Base-by-base conservation (phyloP, 2,113 vertebrate genomes). In the Casuarius casuarius region DNA sequence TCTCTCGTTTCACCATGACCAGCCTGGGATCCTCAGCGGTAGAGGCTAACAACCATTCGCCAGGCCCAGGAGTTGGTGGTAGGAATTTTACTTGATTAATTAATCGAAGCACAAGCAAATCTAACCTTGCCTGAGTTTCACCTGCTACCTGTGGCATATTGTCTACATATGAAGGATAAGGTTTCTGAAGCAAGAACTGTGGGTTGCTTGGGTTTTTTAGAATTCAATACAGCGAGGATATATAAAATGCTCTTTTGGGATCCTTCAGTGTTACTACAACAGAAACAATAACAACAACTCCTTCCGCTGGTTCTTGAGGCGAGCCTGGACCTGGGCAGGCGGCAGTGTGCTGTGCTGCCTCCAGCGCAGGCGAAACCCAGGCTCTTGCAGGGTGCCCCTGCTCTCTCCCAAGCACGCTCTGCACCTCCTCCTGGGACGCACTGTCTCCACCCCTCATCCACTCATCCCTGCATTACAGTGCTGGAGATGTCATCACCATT, bases 331-430 rank as follows among this genome's bases (percentile, higher is more conserved):
- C 22, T 84, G 92, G 82, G 54, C 35, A 3, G 78, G 84, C 61
- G 78, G 66, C 23, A 0, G 4, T 46, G 40, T 86, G 94, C 82
- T 80, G 92, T 33, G 74, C 71, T 87, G 95, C 91, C 94, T 95
- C 12, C 84, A 95, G 96, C 65, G 84, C 77, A 78, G 92, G 79
- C 72, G 95, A 88, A 79, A 89, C 88, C 16, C 62, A n/a, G 62
- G 58, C 42, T 94, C 66, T 87, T 33, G 65, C 12, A 46, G 25
- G 49, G 19, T 66, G 87, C 25, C 84, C 68, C 5, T 87, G 78
- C 35, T 58, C 59, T 90, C 46, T 87, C 56, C 54, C 56, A 83
- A 8, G 58, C 58, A 65, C 0, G 0, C 40, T 81, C 49, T 40
- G 61, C 59, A n/a, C 54, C 77, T 90, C 62, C 58, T 66, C 3